Evolutionary conservation across 2,113 vertebrate species (phyloP).

Genomic region (Vanacampus margaritifer): DNA sequence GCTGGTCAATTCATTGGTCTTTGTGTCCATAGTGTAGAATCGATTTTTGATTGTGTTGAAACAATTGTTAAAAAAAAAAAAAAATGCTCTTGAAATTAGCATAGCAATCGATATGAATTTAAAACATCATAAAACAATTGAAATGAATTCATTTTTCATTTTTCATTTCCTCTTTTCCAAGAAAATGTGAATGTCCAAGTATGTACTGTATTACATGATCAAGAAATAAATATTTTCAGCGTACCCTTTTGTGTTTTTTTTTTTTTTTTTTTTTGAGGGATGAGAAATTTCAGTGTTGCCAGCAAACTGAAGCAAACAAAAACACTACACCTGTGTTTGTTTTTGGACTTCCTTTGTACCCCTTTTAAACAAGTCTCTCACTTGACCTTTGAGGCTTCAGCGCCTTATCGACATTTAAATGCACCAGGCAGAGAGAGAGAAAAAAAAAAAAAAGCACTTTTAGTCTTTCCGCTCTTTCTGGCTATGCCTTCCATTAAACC

Average conservation of each 20-base stretch:
- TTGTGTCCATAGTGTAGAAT: no score
- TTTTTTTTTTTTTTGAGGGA: background rate
- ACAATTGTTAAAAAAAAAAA: no score
- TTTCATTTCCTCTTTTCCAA: background rate
- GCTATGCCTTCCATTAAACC: slow-evolving; percentile 23
- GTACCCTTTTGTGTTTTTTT: slow-evolving; percentile 9
- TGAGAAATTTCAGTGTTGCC: no score
- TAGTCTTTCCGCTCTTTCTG: background rate
- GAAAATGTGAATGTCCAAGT: slow-evolving; percentile 66
- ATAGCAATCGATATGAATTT: background rate
- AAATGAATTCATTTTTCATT: background rate
- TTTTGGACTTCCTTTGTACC: no score
- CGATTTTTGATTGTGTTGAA: no score
- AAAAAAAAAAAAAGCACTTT: background rate
- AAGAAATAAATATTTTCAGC: slow-evolving; percentile 78
- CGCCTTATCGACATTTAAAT: background rate
- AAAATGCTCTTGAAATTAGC: background rate
- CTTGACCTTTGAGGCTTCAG: slow-evolving; percentile 29
- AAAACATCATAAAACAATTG: background rate
- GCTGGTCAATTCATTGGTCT: no score
- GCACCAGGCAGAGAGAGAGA: background rate
- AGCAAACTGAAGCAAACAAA: background rate
- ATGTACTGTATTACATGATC: slow-evolving; percentile 59
- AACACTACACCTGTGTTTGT: background rate
- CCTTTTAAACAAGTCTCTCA: background rate